Base-by-base conservation (phyloP, 2,888 invertebrate genomes). In the Phengaris arion region DNA sequence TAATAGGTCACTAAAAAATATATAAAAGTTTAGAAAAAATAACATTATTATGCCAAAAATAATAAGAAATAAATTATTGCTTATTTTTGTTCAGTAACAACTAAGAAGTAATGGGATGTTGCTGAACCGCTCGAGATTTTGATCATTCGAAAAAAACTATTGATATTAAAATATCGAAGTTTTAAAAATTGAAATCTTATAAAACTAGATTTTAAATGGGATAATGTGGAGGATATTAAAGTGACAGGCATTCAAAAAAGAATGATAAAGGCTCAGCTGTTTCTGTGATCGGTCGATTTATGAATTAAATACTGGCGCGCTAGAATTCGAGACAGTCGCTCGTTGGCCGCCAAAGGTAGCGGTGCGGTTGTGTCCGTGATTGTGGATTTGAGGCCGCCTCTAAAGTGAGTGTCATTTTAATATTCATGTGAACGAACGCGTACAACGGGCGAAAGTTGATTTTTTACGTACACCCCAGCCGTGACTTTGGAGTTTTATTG, bases 331-430 rank as follows among this genome's bases (percentile, higher is more conserved):
- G 35, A 74, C 75, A 77, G 77, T 77, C 74, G 69, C 10, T 15
- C 74, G 69, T 74, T 57, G n/a, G 69, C 64, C 45, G 74, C 74
- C 74, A 69, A 70, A 68, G 74, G 68, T 70, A 74, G 57, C 68
- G 74, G 69, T 48, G 54, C 74, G 48, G 68, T 75, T 74, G 55
- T 15, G 55, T 64, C 76, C 76, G 76, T 74, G 54, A 69, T 74
- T 68, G 74, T 75, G 77, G 76, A 77, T 76, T 76, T 74, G 72
- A 72, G 72, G 72, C 74, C 35, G 54, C 51, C 55, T 51, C 54
- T 75, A 72, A 46, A 73, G 75, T 73, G 22, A 75, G 54, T 74
- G 22, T 74, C 54, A 68, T 74, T 68, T 68, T 22, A 74, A 74
- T 74, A 74, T 68, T 74, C 59, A 74, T 74, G 68, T 51, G 54